These are phyloP conservation scores for Heliconius cydno DNA, from an alignment of 2,888 invertebrate genomes.

Conservation along the genomic window DNA sequence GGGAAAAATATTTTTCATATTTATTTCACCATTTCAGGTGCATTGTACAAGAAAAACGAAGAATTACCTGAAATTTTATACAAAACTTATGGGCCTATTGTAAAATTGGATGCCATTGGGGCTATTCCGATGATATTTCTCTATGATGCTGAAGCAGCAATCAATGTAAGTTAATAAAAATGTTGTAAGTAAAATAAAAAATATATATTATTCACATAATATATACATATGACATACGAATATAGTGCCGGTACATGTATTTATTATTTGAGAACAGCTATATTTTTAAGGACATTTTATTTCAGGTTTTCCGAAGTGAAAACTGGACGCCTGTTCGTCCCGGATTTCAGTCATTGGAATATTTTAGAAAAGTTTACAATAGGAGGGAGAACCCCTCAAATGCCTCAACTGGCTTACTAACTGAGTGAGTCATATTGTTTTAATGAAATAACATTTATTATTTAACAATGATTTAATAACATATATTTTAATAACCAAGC, in stretches of 20 bases:
- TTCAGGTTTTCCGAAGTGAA: conserved; percentile 63
- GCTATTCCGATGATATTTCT: conserved; percentile 54
- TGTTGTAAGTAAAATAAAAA: background rate
- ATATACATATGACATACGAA: too few species aligned
- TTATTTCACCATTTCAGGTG: conserved; percentile 28
- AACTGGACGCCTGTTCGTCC: conserved; percentile 60
- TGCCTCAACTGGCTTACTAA: conserved; percentile 48
- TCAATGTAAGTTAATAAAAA: conserved; percentile 10
- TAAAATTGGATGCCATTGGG: conserved; percentile 56
- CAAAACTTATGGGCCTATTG: conserved; percentile 60
- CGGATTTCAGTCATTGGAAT: conserved; percentile 60
- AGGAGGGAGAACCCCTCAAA: conserved; percentile 49
- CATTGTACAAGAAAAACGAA: conserved; percentile 30
- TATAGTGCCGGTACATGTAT: too few species aligned
- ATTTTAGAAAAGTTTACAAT: conserved; percentile 57
- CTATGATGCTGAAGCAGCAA: conserved; percentile 56
- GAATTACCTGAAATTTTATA: conserved; percentile 50
- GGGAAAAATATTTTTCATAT: conserved; percentile 64
- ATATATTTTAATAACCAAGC: too few species aligned
- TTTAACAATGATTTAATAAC: too few species aligned
- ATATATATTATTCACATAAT: too few species aligned
- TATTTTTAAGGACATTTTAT: conserved; percentile 15
- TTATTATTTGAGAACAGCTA: too few species aligned
- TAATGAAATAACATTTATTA: background rate
- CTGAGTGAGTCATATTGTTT: conserved; percentile 37